A percentile compares a stretch with the other conserved stretches of the same genome.
phyloP scores from a whole-genome alignment of 2,888 invertebrate genomes.

The Lithophane socia region DNA sequence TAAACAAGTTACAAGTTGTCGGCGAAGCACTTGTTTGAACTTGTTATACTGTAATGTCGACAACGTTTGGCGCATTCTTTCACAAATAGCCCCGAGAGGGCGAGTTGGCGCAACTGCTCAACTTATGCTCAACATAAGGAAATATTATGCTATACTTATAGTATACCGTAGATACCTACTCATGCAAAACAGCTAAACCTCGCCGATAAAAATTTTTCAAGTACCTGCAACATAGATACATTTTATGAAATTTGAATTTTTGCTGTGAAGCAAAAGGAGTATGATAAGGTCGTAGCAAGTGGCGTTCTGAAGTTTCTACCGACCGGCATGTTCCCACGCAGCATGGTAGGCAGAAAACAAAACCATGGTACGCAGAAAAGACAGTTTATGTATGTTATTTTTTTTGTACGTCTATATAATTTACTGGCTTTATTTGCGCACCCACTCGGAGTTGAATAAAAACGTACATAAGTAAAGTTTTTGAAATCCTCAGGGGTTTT shows the following conservation, averaged over 20 bases:
- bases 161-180: neutral
- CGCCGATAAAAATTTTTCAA: neutral
- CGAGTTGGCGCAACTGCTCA: neutral
- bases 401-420: neutral
- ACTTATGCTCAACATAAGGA: neutral
- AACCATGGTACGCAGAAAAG: too few relatives aligned
- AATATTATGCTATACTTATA: neutral
- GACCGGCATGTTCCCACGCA: neutral
- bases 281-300: neutral
- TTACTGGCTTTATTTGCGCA: neutral
- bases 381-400: neutral
- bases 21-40: slow-evolving; percentile 42
- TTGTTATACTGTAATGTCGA: slow-evolving; percentile 41
- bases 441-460: neutral
- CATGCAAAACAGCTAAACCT: neutral
- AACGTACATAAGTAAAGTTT: neutral
- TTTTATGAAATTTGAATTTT: neutral
- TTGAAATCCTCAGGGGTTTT: neutral
- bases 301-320: neutral
- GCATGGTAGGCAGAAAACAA: too few relatives aligned
- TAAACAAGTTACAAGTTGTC: slow-evolving; percentile 58
- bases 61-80: slow-evolving; percentile 27
- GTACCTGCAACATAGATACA: too few relatives aligned
- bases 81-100: slow-evolving; percentile 26
- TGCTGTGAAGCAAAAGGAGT: neutral